A percentile compares a stretch with the other conserved stretches of the same genome.
These are phyloP conservation scores for Ochotona princeps DNA, from an alignment of 2,113 vertebrate genomes.

Conservation along the genomic window DNA sequence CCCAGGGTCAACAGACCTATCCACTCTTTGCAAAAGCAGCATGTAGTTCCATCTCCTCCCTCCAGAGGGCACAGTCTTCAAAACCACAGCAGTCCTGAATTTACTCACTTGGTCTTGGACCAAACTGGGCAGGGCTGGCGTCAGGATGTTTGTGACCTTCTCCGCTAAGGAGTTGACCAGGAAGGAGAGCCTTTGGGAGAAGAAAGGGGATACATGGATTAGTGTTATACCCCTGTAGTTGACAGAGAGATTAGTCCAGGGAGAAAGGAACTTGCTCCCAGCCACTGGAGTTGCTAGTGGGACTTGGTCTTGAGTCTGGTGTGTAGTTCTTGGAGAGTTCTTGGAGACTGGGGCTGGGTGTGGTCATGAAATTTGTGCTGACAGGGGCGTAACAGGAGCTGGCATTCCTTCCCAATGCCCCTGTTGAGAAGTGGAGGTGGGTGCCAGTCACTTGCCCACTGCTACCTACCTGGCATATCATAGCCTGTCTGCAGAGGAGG, in stretches of 20 bases:
- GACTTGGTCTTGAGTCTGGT: neutral
- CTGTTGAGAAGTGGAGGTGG: neutral
- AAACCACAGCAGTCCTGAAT: neutral
- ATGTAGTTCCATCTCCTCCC: neutral
- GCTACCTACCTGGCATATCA: neutral
- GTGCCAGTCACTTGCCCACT: neutral
- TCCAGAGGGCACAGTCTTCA: neutral
- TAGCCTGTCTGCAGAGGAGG: neutral
- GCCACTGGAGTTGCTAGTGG: neutral
- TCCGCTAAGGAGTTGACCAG: slow-evolving; percentile 57
- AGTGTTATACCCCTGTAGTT: neutral
- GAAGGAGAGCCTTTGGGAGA: slow-evolving; percentile 63
- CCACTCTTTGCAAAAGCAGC: neutral
- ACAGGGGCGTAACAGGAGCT: neutral
- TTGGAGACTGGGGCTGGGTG: neutral
- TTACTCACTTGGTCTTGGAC: slow-evolving; percentile 72
- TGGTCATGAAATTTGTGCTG: neutral
- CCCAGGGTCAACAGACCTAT: neutral
- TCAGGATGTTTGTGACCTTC: slow-evolving; percentile 49
- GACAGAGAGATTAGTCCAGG: neutral
- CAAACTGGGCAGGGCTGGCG: slow-evolving; percentile 70
- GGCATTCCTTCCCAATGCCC: neutral
- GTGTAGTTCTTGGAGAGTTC: neutral
- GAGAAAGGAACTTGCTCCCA: neutral
- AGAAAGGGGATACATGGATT: neutral